These are phyloP conservation scores for Lutjanus argentimaculatus DNA, from an alignment of 2,797 vertebrate genomes.

Conservation along the genomic window DNA sequence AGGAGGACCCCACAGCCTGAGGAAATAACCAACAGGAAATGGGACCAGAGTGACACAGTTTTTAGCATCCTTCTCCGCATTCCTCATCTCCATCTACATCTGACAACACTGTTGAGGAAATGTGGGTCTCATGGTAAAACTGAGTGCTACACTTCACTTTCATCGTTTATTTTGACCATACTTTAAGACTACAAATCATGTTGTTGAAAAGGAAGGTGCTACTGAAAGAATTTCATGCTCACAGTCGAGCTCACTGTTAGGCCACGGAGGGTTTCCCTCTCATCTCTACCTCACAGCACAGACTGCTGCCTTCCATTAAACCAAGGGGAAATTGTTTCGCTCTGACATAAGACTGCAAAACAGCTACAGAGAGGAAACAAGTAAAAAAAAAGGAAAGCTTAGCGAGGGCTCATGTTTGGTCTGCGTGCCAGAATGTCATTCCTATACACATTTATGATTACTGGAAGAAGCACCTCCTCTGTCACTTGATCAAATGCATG, in stretches of 20 bases:
- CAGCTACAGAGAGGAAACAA: conserved; percentile 26
- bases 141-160: background rate
- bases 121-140: background rate
- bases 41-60: conserved; percentile 61
- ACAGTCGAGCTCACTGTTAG: background rate
- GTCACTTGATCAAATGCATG: conserved; percentile 4
- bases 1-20: conserved; percentile 58
- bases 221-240: conserved; percentile 5
- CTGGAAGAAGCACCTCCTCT: conserved; percentile 14
- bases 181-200: background rate
- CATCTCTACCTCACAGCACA: conserved; percentile 11
- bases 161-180: background rate
- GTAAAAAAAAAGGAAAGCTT: conserved; percentile 17
- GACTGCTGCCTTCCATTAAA: conserved; percentile 58
- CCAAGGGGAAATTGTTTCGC: conserved; percentile 59
- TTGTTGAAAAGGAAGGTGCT: background rate
- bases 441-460: conserved; percentile 13
- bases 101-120: conserved; percentile 26
- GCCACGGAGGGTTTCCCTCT: conserved; percentile 16
- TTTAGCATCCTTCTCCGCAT: conserved; percentile 41
- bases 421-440: conserved; percentile 20
- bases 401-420: conserved; percentile 36
- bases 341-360: conserved; percentile 66
- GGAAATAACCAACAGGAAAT: conserved; percentile 66
- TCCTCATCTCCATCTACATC: conserved; percentile 35